These are phyloP conservation scores for Enteromius radiatus DNA, from an alignment of 2,797 vertebrate species.

Conservation along the genomic window DNA sequence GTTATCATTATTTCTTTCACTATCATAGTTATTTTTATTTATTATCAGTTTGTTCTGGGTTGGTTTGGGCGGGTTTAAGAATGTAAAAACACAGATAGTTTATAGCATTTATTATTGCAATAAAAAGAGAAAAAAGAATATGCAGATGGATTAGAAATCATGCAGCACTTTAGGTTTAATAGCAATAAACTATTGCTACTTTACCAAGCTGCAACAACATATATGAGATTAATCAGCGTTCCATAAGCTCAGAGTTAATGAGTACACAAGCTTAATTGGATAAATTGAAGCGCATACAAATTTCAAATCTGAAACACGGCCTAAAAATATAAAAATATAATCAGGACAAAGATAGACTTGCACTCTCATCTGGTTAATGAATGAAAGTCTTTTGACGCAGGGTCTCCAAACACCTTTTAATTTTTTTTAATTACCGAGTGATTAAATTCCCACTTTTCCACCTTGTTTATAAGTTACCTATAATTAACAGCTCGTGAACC, in stretches of 20 bases:
- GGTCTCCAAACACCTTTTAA: constrained; percentile 67
- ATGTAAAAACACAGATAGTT: too few species aligned
- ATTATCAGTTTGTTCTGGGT: too few species aligned
- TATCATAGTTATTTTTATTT: too few species aligned
- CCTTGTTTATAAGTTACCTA: constrained; percentile 66
- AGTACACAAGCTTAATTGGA: constrained; percentile 71
- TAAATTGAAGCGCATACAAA: constrained; percentile 68
- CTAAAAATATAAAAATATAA: constrained; percentile 39
- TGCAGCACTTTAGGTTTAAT: background rate
- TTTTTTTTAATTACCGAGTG: constrained; percentile 71
- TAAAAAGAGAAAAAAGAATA: too few species aligned
- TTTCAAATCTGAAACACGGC: constrained; percentile 55
- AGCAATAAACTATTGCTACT: background rate
- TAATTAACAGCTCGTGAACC: constrained; percentile 70
- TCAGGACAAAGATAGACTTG: constrained; percentile 63
- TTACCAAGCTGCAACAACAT: background rate
- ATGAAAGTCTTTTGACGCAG: constrained; percentile 51
- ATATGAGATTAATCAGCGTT: constrained; percentile 3
- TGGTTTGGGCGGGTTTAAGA: too few species aligned
- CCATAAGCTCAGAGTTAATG: constrained; percentile 54
- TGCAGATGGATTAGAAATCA: background rate
- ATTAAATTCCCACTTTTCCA: constrained; percentile 69
- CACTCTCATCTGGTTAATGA: constrained; percentile 70
- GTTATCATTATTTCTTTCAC: too few species aligned
- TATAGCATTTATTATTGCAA: too few species aligned